These are phyloP conservation scores for Phymatocera aterrima DNA, from an alignment of 2,888 invertebrate species.

Conservation along the genomic window DNA sequence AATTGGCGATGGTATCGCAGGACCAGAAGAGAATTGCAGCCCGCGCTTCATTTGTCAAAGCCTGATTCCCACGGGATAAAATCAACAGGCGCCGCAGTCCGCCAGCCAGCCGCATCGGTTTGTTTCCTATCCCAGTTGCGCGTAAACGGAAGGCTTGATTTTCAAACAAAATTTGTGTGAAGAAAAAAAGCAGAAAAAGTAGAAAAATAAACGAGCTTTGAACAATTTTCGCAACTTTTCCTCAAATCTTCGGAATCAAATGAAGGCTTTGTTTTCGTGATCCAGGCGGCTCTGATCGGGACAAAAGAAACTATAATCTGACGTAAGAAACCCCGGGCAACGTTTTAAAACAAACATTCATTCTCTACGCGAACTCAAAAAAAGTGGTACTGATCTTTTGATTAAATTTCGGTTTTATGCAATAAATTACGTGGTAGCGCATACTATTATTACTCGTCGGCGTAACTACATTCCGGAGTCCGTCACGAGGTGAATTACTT, in stretches of 20 bases:
- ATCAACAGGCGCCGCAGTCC: neutral
- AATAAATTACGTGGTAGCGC: no score
- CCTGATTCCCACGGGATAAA: slow-evolving; percentile 33
- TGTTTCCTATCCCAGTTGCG: neutral
- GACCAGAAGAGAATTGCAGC: neutral
- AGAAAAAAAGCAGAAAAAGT: neutral
- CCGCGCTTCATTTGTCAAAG: slow-evolving; percentile 31
- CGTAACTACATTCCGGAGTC: neutral
- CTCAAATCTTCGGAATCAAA: neutral
- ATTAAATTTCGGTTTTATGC: slow-evolving; percentile 27
- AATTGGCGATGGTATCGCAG: neutral
- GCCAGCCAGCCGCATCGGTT: neutral
- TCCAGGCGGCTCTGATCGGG: slow-evolving; percentile 23
- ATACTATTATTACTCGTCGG: slow-evolving; percentile 1
- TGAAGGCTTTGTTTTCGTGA: neutral
- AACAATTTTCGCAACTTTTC: neutral
- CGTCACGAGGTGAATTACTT: neutral
- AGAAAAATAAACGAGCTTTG: neutral
- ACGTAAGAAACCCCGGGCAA: slow-evolving; percentile 49
- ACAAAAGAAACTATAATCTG: slow-evolving; percentile 24
- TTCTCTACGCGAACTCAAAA: neutral
- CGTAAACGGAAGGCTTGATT: neutral
- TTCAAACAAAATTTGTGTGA: neutral
- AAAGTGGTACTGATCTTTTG: slow-evolving; percentile 10
- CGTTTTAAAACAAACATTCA: slow-evolving; percentile 49